Evolutionary conservation across 1,140 invertebrate species (phyloP), one percentile per base, ranked within the genome.

Genomic region (Ceratina australensis): DNA sequence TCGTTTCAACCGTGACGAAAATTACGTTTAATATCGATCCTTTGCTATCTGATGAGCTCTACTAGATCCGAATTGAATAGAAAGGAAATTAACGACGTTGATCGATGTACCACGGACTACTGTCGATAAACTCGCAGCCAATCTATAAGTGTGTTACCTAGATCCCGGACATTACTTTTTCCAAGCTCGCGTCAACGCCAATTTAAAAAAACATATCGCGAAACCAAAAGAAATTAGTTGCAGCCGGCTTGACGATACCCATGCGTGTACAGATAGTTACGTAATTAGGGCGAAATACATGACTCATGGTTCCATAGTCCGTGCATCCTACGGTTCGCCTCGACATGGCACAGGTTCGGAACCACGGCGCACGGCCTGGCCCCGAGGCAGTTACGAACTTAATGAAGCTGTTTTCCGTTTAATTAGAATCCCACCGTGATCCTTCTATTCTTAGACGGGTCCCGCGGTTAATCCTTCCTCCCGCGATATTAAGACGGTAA

Each of bases 361-460:
- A 82, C 80, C 80, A 81, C 68, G 74, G 74, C 81, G 75, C 79
- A 76, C 60, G 54, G 72, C 78, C 87, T 64, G 54, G 72, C 78
- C 87, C 77, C 76, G 78, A 81, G 87, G 88, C 79, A 82, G 87
- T 88, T 88, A 84, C 79, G 63, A 89, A 88, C 86, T 89, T 88
- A 89, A 89, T 86, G 85, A 89, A 89, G 88, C 86, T 88, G 88
- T 89, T 89, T 89, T 89, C 84, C 87, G 86, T 89, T 89, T 89
- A 89, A 89, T 89, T 89, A 89, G 87, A 89, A 89, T 89, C 86
- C 86, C 66, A 87, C 75, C 80, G 78, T 88, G 88, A 89, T 89
- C 88, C 87, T 85, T 73, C 88, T 73, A 89, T 89, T 89, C 87
- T 89, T 84, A 84, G 86, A 71, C 69, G 78, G 75, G 82, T 87